These are phyloP conservation scores for Drosophila albomicans DNA, from an alignment of 1,140 invertebrate genomes.

Conservation along the genomic window DNA sequence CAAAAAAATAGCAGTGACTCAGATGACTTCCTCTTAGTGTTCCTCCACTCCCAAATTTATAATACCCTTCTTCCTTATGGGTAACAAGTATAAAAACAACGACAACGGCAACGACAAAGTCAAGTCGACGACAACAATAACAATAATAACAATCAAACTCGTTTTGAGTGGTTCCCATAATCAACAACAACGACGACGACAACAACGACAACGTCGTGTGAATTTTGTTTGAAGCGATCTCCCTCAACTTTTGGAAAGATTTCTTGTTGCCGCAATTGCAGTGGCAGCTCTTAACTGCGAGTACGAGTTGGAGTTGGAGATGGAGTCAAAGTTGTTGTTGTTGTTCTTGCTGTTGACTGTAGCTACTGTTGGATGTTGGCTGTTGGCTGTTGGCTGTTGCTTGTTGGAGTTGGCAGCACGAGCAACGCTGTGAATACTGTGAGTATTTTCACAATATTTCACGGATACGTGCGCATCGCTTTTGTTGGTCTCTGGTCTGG, in stretches of 20 bases:
- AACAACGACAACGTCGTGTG: constrained; percentile 60
- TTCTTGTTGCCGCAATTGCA: constrained; percentile 51
- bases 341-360: constrained; percentile 25
- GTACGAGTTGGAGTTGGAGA: constrained; percentile 10
- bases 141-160: constrained; percentile 25
- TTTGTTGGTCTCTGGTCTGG: constrained; percentile 21
- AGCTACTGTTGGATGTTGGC: constrained; percentile 14
- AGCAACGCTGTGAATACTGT: constrained; percentile 38
- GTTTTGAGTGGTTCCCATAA: constrained; percentile 24
- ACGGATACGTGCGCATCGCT: constrained; percentile 73
- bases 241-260: constrained; percentile 55
- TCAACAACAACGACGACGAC: constrained; percentile 55
- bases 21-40: too few species aligned
- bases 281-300: constrained; percentile 46
- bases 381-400: too few species aligned
- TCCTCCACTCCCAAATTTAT: too few species aligned
- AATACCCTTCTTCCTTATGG: too few species aligned
- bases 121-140: constrained; percentile 34
- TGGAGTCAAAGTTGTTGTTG: constrained; percentile 12
- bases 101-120: constrained; percentile 22
- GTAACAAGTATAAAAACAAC: background rate
- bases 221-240: constrained; percentile 65
- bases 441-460: constrained; percentile 81
- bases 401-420: background rate
- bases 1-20: too few species aligned